phyloP scores from a whole-genome alignment of 2,113 vertebrate genomes.

The Protobothrops flavoviridis region DNA sequence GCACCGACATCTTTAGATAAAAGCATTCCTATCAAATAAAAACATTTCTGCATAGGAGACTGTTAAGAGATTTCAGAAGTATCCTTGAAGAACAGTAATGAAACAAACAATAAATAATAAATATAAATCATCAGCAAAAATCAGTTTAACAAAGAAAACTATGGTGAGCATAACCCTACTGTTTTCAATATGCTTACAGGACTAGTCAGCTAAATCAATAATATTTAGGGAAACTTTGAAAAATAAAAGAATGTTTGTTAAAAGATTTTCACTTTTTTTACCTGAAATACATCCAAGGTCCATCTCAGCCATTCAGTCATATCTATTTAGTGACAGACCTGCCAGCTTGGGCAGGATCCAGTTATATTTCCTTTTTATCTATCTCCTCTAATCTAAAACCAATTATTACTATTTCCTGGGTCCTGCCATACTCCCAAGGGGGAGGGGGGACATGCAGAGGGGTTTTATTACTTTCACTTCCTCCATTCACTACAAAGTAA shows the following conservation, averaged over 20 bases:
- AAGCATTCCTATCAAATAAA: neutral
- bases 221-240: conserved; percentile 39
- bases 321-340: conserved; percentile 59
- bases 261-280: conserved; percentile 34
- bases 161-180: conserved; percentile 8
- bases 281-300: conserved; percentile 67
- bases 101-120: conserved; percentile 24
- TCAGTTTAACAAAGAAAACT: conserved; percentile 28
- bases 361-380: too few relatives aligned
- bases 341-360: conserved; percentile 44
- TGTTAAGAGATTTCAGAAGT: conserved; percentile 20
- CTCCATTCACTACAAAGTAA: too few relatives aligned
- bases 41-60: neutral
- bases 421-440: too few relatives aligned
- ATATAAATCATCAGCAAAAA: conserved; percentile 23
- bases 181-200: neutral
- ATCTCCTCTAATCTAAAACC: too few relatives aligned
- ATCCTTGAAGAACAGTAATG: neutral
- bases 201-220: conserved; percentile 48
- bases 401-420: too few relatives aligned
- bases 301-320: conserved; percentile 63
- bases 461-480: too few relatives aligned
- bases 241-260: conserved; percentile 49
- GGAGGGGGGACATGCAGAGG: too few relatives aligned
- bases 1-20: neutral